A percentile compares a stretch with the other conserved stretches of the same genome.
Evolutionary conservation across 2,797 vertebrate genomes (phyloP).

Genomic region (Fringilla coelebs): DNA sequence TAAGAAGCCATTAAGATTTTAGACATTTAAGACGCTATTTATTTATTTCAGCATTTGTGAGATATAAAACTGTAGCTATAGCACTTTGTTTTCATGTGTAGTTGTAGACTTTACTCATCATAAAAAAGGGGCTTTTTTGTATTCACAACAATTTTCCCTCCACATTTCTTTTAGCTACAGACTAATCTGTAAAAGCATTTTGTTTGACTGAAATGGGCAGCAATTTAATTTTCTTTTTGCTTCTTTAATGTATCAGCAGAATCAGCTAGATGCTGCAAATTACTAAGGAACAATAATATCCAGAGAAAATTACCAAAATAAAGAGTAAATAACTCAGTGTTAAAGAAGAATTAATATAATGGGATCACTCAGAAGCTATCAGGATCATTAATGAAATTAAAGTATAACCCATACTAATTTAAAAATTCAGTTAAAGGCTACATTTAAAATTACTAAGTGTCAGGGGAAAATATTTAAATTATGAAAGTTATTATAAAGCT

Average conservation of each 20-base stretch:
- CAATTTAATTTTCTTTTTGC: constrained; percentile 63
- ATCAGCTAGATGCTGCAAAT: constrained; percentile 54
- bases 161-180: background rate
- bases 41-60: constrained; percentile 23
- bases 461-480: constrained; percentile 45
- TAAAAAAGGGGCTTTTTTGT: background rate
- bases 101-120: background rate
- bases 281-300: constrained; percentile 57
- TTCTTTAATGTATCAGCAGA: constrained; percentile 55
- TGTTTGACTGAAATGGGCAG: constrained; percentile 40
- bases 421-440: constrained; percentile 58
- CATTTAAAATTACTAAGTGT: constrained; percentile 50
- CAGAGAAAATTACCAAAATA: constrained; percentile 50
- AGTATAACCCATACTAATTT: constrained; percentile 31
- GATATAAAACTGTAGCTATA: background rate
- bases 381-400: constrained; percentile 52
- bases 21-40: background rate
- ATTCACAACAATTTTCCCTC: constrained; percentile 35
- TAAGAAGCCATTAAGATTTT: constrained; percentile 32
- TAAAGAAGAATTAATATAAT: constrained; percentile 63
- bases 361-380: constrained; percentile 47
- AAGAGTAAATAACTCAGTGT: constrained; percentile 58
- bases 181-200: constrained; percentile 49
- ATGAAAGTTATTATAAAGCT: constrained; percentile 45
- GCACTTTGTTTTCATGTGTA: background rate